Percentiles rank a stretch among this genome's conserved stretches.
These are phyloP conservation scores for Lasioglossum malachurum DNA, from an alignment of 2,888 invertebrate genomes.

Conservation along the genomic window DNA sequence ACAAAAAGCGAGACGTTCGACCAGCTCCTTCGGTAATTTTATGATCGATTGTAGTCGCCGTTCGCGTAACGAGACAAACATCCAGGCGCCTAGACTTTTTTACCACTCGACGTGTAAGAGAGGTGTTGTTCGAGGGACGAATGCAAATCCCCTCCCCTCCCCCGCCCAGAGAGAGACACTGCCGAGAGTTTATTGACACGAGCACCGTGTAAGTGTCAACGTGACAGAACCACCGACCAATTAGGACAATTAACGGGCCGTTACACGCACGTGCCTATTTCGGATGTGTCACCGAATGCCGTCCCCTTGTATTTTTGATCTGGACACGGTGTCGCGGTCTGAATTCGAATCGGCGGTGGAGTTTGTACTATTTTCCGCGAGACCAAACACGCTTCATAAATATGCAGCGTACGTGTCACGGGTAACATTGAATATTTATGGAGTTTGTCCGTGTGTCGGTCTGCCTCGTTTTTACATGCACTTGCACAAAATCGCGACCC, in stretches of 20 bases:
- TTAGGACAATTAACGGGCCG: background rate
- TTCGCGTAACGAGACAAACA: slow-evolving; percentile 3
- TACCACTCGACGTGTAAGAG: background rate
- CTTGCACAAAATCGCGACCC: background rate
- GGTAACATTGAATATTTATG: slow-evolving; percentile 45
- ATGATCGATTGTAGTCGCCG: background rate
- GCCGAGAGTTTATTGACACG: slow-evolving; percentile 13
- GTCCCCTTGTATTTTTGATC: background rate
- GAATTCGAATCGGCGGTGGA: slow-evolving; percentile 13
- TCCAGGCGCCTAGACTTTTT: background rate
- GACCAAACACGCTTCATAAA: slow-evolving; percentile 38
- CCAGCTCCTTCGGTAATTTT: background rate
- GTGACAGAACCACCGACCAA: background rate
- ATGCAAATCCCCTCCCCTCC: background rate
- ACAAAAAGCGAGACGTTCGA: background rate
- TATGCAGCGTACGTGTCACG: slow-evolving; percentile 26
- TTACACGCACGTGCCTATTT: background rate
- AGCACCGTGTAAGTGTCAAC: background rate
- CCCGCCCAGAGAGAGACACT: background rate
- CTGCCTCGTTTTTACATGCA: background rate
- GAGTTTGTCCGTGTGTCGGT: slow-evolving; percentile 1
- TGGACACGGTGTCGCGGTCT: background rate
- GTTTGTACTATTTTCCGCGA: slow-evolving; percentile 16
- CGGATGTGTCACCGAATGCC: background rate
- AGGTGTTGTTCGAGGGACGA: background rate